These are phyloP conservation scores for Ambastaia sidthimunki DNA, from an alignment of 2,797 vertebrate genomes.

Conservation along the genomic window DNA sequence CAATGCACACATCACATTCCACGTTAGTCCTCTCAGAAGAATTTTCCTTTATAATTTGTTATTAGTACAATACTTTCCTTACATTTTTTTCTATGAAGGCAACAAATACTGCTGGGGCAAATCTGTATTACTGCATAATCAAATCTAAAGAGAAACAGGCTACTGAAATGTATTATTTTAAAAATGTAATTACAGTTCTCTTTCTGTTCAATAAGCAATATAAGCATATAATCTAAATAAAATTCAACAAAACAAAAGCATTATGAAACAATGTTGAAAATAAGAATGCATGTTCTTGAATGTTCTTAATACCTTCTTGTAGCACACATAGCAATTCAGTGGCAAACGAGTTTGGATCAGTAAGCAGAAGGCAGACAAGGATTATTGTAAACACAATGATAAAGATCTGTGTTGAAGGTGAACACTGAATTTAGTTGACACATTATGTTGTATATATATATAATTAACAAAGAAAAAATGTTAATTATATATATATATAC, in stretches of 20 bases:
- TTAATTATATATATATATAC: no score
- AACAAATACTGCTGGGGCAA: not conserved
- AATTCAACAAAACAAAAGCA: no score
- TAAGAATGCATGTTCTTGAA: not conserved
- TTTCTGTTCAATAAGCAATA: no score
- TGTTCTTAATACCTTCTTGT: not conserved
- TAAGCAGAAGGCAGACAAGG: slow-evolving; percentile 5
- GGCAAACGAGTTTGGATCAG: not conserved
- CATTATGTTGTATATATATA: no score
- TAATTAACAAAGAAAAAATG: no score
- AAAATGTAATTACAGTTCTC: no score
- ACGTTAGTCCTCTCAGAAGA: no score
- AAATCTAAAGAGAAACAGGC: no score
- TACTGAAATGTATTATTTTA: no score
- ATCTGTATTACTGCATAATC: not conserved
- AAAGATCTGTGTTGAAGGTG: not conserved
- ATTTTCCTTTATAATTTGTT: not conserved
- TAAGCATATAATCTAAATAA: no score
- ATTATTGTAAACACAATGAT: not conserved
- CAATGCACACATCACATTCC: not conserved
- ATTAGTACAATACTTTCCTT: not conserved
- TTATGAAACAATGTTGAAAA: no score
- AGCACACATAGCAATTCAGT: not conserved
- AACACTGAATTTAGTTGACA: not conserved
- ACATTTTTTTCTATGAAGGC: not conserved